These are phyloP conservation scores for Hirundichthys speculiger DNA, from an alignment of 2,113 vertebrate genomes.

Conservation along the genomic window DNA sequence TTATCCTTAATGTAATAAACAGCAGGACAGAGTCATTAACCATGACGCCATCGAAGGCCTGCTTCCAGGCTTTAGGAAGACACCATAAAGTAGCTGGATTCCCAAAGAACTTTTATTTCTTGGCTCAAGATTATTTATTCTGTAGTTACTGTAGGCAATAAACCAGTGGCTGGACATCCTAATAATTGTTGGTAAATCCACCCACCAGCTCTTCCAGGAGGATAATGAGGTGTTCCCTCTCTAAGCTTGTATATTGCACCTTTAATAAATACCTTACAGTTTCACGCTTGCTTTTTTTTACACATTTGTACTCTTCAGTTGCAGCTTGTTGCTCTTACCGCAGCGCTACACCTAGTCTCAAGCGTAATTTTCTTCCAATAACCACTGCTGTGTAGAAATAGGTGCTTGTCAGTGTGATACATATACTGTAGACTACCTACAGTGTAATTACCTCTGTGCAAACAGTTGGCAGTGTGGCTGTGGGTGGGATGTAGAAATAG, in stretches of 20 bases:
- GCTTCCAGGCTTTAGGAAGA: too few relatives aligned
- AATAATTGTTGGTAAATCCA: too few relatives aligned
- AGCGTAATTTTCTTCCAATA: conserved; percentile 11
- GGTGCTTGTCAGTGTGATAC: conserved; percentile 2
- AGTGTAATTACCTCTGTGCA: conserved; percentile 30
- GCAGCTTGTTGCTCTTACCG: background rate
- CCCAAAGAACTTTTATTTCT: too few relatives aligned
- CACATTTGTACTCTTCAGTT: conserved; percentile 5
- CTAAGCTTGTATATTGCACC: background rate
- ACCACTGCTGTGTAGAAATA: conserved; percentile 27
- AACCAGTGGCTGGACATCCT: too few relatives aligned
- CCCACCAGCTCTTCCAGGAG: too few relatives aligned
- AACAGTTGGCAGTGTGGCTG: conserved; percentile 27
- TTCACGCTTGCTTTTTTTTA: background rate
- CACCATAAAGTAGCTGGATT: too few relatives aligned
- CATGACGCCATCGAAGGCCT: too few relatives aligned
- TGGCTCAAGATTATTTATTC: too few relatives aligned
- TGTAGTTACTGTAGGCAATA: too few relatives aligned
- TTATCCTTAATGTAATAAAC: too few relatives aligned
- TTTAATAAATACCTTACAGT: conserved; percentile 6
- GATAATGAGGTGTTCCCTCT: too few relatives aligned
- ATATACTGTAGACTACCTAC: conserved; percentile 4
- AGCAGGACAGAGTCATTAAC: too few relatives aligned
- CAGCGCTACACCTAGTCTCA: conserved; percentile 1
- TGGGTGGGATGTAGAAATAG: conserved; percentile 7